Evolutionary conservation across 2,888 invertebrate species (phyloP), one percentile per base, ranked within the genome.

Genomic region (Dione juno): DNA sequence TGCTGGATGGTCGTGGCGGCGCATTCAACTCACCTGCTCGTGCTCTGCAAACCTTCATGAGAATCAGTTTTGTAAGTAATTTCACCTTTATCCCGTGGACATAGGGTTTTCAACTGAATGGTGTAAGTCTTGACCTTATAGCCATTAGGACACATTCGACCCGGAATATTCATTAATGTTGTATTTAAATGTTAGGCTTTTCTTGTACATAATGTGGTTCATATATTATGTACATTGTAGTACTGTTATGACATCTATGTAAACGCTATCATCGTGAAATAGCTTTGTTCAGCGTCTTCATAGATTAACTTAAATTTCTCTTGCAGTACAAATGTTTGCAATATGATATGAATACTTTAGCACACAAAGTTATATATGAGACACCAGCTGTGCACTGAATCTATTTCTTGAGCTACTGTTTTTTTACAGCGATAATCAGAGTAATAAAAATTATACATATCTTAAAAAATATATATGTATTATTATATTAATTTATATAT

Each of bases 11-110:
- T 52, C 53, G 58, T 78, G 80, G 80, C 77, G 80, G 80, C 77
- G 74, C 71, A 75, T 77, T 78, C 77, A 74, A 77, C 75, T 80
- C 81, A 84, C 80, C 81, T 80, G 80, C 76, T 69, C 66, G 53
- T 63, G 58, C 50, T 70, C 64, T 75, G 58, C 64, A 65, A 73
- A 50, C 50, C 69, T 76, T 65, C 61, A 74, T 74, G 48, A 68
- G 61, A 37, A 58, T 53, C 64, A 37, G 45, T 61, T 50, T 58
- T 50, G 59, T 67, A 71, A 61, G 45, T 35, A 64, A 69, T 66
- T 19, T 53, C 37, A 14, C 8, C 66, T 59, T 65, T 71, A 73
- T 65, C 16, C 58, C 66, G 16, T 40, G 16, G 21, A 3, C n/a
- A 14, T 59, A 69, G 40, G 28, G 45, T 11, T 48, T n/a, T 45